Evolutionary conservation across 2,113 vertebrate species (phyloP).

Genomic region (Lasiurus borealis): DNA sequence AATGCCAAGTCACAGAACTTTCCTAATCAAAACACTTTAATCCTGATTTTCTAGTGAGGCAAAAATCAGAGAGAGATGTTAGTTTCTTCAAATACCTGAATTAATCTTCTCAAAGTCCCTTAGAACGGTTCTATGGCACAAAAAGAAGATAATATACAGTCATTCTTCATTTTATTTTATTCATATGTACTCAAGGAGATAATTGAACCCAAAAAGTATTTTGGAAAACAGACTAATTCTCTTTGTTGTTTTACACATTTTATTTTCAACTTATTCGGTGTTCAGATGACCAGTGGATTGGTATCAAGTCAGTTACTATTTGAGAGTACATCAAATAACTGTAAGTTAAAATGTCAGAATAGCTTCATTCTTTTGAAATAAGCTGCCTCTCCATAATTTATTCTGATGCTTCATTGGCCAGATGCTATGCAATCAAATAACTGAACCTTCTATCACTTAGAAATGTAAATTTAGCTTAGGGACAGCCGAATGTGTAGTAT

Average conservation of each 20-base stretch:
- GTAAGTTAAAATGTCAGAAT: conserved; percentile 63
- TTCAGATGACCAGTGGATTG: conserved; percentile 45
- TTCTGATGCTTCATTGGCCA: conserved; percentile 34
- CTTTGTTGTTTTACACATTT: neutral
- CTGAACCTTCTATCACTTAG: conserved; percentile 62
- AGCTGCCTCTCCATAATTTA: conserved; percentile 70
- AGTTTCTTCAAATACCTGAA: conserved; percentile 5
- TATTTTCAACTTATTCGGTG: conserved; percentile 19
- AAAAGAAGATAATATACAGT: neutral
- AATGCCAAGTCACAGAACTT: neutral
- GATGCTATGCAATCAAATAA: conserved; percentile 72
- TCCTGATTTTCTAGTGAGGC: neutral
- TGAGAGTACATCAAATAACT: conserved; percentile 68
- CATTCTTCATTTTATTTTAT: neutral
- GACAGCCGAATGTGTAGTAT: conserved; percentile 28
- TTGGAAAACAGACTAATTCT: neutral
- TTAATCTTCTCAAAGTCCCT: neutral
- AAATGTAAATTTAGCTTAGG: conserved; percentile 42
- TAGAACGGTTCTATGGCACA: neutral
- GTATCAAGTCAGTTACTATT: conserved; percentile 61
- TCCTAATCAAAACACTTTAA: conserved; percentile 2
- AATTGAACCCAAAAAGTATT: conserved; percentile 6
- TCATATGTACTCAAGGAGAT: neutral
- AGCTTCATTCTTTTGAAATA: conserved; percentile 72
- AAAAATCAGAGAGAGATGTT: neutral